A percentile compares a stretch with the other conserved stretches of the same genome.
Conservation (phyloP, 2,113 vertebrate genomes). For the Albula glossodonta region DNA sequence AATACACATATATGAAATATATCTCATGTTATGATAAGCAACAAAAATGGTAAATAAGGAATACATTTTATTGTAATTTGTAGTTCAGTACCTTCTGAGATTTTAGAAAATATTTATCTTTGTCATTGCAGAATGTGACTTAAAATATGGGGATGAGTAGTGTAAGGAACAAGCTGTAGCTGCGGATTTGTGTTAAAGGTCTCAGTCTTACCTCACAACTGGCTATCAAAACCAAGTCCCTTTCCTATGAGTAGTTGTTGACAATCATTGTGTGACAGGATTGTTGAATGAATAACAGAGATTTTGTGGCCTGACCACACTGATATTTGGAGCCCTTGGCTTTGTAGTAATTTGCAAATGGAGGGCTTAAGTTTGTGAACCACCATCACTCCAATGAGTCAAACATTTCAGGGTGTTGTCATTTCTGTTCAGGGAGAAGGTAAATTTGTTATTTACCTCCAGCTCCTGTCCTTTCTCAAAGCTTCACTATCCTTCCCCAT, state of each 20-base stretch:
- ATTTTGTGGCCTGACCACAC: neutral
- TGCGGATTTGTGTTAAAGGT: neutral
- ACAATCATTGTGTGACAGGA: neutral
- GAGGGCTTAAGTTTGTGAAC: neutral
- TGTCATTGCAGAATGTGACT: conserved; percentile 18
- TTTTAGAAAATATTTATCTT: conserved; percentile 17
- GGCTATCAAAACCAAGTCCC: neutral
- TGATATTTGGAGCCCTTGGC: neutral
- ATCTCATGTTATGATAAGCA: neutral
- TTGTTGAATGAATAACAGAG: neutral
- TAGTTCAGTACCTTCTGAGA: conserved; percentile 27
- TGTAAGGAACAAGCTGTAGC: neutral
- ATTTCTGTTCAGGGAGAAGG: neutral
- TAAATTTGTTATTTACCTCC: neutral
- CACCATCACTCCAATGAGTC: neutral
- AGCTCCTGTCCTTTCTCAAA: neutral
- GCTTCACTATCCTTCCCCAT: neutral
- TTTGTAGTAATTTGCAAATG: neutral
- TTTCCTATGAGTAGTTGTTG: neutral
- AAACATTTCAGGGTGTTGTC: neutral
- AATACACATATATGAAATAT: neutral
- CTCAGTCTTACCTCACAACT: conserved; percentile 1
- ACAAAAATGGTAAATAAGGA: conserved; percentile 14
- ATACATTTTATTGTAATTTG: conserved; percentile 13
- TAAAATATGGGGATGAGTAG: neutral